These are phyloP conservation scores for Himantopus leucocephalus DNA, from an alignment of 2,113 vertebrate genomes.

Conservation along the genomic window DNA sequence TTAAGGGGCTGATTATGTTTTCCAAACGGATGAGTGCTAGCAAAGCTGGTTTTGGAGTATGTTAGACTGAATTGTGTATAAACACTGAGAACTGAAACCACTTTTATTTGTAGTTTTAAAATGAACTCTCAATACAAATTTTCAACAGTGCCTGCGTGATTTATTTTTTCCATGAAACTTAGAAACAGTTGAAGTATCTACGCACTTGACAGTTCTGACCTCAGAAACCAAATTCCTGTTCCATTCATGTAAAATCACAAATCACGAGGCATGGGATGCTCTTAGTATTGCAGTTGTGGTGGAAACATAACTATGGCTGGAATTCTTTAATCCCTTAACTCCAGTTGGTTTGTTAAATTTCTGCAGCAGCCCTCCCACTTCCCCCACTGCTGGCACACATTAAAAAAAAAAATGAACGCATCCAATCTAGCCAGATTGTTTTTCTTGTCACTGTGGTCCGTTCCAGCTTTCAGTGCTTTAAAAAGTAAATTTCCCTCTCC, in stretches of 20 bases:
- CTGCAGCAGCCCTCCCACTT: background rate
- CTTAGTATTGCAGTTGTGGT: background rate
- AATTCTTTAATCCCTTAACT: constrained; percentile 2
- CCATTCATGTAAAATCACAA: background rate
- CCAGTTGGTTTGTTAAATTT: background rate
- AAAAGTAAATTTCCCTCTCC: background rate
- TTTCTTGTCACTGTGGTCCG: background rate
- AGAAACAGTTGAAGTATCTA: background rate
- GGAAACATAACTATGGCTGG: background rate
- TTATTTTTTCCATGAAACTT: background rate
- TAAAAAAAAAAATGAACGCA: background rate
- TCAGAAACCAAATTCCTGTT: background rate
- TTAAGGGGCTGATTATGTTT: background rate
- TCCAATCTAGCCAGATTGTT: background rate
- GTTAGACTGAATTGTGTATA: background rate
- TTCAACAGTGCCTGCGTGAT: background rate
- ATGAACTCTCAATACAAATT: background rate
- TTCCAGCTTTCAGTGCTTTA: background rate
- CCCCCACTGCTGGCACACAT: background rate
- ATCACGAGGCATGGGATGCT: background rate
- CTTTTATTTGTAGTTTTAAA: background rate
- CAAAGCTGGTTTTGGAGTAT: background rate
- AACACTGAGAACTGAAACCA: background rate
- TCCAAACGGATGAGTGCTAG: background rate
- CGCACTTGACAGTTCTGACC: background rate